These are phyloP conservation scores for Rhodeus uyekii DNA, from an alignment of 2,797 vertebrate species.

Conservation along the genomic window DNA sequence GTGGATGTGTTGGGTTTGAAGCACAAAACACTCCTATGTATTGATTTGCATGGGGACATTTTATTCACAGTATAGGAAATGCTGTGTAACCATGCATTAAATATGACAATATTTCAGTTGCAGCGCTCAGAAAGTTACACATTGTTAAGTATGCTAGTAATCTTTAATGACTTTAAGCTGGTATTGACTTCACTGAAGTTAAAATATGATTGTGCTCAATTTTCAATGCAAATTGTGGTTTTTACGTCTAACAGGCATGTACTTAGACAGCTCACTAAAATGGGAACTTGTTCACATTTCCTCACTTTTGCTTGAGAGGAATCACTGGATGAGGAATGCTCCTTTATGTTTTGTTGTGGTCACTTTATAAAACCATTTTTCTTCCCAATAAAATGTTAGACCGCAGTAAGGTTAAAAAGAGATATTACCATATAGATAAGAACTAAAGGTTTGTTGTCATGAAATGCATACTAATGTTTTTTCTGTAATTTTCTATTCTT, in stretches of 20 bases:
- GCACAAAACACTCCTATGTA: slow-evolving; percentile 68
- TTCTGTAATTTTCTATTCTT: slow-evolving; percentile 50
- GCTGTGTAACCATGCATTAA: slow-evolving; percentile 36
- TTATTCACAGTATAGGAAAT: slow-evolving; percentile 49
- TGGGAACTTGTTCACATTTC: slow-evolving; percentile 68
- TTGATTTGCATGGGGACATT: slow-evolving; percentile 77
- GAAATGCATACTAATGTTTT: slow-evolving; percentile 45
- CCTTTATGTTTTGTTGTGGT: slow-evolving; percentile 74
- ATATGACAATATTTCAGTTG: slow-evolving; percentile 16
- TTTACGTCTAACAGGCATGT: slow-evolving; percentile 72
- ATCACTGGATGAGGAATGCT: slow-evolving; percentile 83
- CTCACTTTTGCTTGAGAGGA: slow-evolving; percentile 78
- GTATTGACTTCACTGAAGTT: slow-evolving; percentile 27
- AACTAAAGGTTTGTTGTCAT: neutral
- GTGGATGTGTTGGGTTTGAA: slow-evolving; percentile 77
- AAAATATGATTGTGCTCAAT: slow-evolving; percentile 33
- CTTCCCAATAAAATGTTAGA: slow-evolving; percentile 19
- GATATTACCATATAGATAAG: neutral
- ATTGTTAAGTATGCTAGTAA: neutral
- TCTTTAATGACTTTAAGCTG: slow-evolving; percentile 17
- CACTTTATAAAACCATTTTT: slow-evolving; percentile 64
- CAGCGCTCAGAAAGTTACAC: neutral
- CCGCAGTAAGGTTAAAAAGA: slow-evolving; percentile 18
- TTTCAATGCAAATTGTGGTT: slow-evolving; percentile 32
- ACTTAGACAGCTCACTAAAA: slow-evolving; percentile 76